phyloP scores from a whole-genome alignment of 2,113 vertebrate genomes.

The Phocoena sinus region DNA sequence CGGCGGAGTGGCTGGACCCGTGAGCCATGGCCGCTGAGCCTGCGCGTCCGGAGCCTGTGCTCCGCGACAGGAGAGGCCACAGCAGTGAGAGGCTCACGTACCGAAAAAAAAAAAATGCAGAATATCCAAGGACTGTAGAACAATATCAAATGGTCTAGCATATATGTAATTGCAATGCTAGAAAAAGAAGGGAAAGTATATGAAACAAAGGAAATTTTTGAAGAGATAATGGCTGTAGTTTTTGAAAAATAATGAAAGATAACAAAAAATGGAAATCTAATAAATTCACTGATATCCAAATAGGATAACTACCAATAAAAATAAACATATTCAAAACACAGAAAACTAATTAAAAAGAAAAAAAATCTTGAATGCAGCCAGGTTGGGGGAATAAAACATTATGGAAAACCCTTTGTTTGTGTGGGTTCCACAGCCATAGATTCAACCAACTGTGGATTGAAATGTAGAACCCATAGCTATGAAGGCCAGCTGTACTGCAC shows the following conservation, averaged over 20 bases:
- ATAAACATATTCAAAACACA: background rate
- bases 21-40: too few species aligned
- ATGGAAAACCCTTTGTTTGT: background rate
- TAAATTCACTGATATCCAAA: background rate
- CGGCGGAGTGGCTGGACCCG: rapidly evolving
- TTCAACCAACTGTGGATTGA: background rate
- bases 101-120: too few species aligned
- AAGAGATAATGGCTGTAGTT: background rate
- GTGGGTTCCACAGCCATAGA: background rate
- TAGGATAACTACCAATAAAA: background rate
- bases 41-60: too few species aligned
- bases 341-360: background rate
- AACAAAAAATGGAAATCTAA: background rate
- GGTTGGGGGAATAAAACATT: background rate
- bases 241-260: background rate
- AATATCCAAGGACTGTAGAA: background rate
- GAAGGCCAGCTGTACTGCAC: rapidly evolving
- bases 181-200: background rate
- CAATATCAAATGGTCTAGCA: too few species aligned
- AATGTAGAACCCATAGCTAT: background rate
- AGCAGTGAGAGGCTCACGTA: too few species aligned
- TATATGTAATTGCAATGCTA: background rate
- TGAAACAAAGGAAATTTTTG: too few species aligned
- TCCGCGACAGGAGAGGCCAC: too few species aligned
- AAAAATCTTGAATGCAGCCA: background rate